Conservation (phyloP, 2,888 invertebrate species). For the Cataglyphis albicans region DNA sequence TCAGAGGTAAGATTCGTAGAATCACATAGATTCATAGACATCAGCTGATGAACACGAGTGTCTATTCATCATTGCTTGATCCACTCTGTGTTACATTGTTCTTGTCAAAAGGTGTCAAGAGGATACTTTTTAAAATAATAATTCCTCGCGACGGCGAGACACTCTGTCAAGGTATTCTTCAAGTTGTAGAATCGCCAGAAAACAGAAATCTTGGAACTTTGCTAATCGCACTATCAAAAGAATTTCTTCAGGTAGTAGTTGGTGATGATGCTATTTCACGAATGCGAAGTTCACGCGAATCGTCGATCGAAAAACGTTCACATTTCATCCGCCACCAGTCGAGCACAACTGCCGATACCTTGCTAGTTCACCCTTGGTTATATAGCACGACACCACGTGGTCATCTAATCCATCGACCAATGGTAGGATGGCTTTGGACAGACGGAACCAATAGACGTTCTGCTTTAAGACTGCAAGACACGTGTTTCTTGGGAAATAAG, state of each 20-base stretch:
- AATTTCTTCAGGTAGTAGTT: background rate
- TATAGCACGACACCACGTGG: slow-evolving; percentile 85
- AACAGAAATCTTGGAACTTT: slow-evolving; percentile 10
- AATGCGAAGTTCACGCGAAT: background rate
- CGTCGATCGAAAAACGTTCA: slow-evolving; percentile 64
- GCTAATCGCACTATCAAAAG: slow-evolving; percentile 27
- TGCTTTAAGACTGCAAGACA: slow-evolving; percentile 77
- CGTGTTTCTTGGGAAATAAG: slow-evolving; percentile 82
- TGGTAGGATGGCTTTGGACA: slow-evolving; percentile 73
- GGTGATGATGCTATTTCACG: slow-evolving; percentile 8
- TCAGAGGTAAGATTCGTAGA: background rate
- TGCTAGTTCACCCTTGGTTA: slow-evolving; percentile 83
- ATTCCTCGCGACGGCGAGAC: background rate
- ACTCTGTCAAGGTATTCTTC: slow-evolving; percentile 16
- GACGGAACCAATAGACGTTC: slow-evolving; percentile 77
- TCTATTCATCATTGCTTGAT: slow-evolving; percentile 26
- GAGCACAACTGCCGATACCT: slow-evolving; percentile 83
- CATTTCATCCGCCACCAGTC: slow-evolving; percentile 76
- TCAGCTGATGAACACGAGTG: background rate
- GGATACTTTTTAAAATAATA: background rate
- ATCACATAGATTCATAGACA: slow-evolving; percentile 5
- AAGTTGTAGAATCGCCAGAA: background rate
- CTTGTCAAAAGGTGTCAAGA: background rate
- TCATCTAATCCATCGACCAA: slow-evolving; percentile 84
- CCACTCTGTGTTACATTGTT: background rate